Evolutionary conservation across 2,888 invertebrate genomes (phyloP).

Genomic region (Dynastes tityus): DNA sequence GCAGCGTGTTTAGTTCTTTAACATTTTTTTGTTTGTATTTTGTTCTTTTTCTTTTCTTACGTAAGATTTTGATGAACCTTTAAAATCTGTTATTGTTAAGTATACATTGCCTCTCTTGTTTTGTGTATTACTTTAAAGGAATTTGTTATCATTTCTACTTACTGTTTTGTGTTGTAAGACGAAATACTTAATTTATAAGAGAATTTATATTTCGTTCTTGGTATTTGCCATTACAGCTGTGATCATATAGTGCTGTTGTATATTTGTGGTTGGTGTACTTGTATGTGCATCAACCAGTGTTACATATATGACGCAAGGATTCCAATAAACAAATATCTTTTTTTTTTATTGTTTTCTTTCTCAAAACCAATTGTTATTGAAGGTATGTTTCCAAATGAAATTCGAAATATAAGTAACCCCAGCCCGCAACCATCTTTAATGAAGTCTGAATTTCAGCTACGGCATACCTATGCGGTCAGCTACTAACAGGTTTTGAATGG

Average conservation of each 20-base stretch:
- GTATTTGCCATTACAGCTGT: conserved; percentile 35
- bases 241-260: conserved; percentile 24
- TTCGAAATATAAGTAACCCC: neutral
- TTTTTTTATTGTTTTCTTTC: neutral
- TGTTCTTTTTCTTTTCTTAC: neutral
- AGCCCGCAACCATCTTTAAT: neutral
- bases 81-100: conserved; percentile 21
- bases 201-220: conserved; percentile 11
- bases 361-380: neutral
- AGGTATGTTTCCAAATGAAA: neutral
- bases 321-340: conserved; percentile 21
- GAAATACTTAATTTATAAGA: conserved; percentile 12
- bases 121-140: conserved; percentile 2
- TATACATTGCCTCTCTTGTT: neutral
- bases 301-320: neutral
- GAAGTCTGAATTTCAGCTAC: too few species aligned
- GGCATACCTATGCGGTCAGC: too few species aligned
- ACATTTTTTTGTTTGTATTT: neutral
- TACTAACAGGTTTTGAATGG: too few species aligned
- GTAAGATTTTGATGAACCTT: neutral
- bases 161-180: neutral
- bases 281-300: neutral
- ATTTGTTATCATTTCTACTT: conserved; percentile 17
- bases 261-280: conserved; percentile 6
- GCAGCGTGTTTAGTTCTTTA: neutral